A percentile compares a stretch with the other conserved stretches of the same genome.
Conservation (phyloP, 1,140 invertebrate species). For the Zelostemma sp. region DNA sequence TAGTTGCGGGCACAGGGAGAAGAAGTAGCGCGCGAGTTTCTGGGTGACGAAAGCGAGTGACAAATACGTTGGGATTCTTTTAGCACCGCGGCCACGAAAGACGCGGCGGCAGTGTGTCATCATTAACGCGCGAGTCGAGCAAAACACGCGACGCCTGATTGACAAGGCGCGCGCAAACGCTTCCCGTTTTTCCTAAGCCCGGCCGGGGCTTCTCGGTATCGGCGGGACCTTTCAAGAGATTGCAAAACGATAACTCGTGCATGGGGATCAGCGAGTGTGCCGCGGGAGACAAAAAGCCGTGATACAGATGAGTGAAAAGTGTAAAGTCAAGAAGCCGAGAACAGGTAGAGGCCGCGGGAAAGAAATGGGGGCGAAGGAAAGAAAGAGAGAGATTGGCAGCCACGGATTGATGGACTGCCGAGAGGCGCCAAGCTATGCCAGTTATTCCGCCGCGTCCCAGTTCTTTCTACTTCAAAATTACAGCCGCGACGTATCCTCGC, state of each 20-base stretch:
- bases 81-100: neutral
- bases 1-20: neutral
- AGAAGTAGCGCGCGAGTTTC: neutral
- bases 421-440: constrained; percentile 60
- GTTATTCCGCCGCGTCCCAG: constrained; percentile 56
- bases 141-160: constrained; percentile 62
- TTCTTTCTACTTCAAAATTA: no score
- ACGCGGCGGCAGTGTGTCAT: constrained; percentile 59
- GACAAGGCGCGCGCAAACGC: constrained; percentile 60
- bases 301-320: constrained; percentile 14
- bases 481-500: no score
- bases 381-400: constrained; percentile 12
- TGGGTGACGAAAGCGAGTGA: constrained; percentile 1
- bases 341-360: constrained; percentile 14
- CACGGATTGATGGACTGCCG: constrained; percentile 50
- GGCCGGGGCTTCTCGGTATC: constrained; percentile 57
- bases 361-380: constrained; percentile 21
- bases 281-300: constrained; percentile 20
- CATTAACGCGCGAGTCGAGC: constrained; percentile 58
- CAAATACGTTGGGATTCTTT: constrained; percentile 7
- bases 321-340: constrained; percentile 15
- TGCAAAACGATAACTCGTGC: constrained; percentile 32
- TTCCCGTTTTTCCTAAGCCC: constrained; percentile 59
- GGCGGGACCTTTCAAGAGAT: constrained; percentile 46
- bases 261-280: constrained; percentile 26